phyloP scores from a whole-genome alignment of 2,797 vertebrate species.

The Sylvia borin region DNA sequence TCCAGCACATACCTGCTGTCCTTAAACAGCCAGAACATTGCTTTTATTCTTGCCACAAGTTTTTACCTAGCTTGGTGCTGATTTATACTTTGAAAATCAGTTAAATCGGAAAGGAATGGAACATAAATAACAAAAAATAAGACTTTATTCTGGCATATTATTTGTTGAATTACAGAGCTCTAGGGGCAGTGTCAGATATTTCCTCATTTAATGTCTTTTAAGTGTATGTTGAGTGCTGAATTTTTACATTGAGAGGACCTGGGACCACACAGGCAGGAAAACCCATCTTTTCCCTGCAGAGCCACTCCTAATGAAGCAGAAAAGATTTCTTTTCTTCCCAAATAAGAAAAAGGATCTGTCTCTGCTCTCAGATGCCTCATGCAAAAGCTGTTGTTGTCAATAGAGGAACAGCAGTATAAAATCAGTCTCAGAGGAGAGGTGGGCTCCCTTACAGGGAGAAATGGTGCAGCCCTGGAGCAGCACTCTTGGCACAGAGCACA shows the following conservation, averaged over 20 bases:
- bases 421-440: not conserved
- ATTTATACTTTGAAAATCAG: not conserved
- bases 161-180: not conserved
- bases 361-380: not conserved
- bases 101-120: not conserved
- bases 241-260: not conserved
- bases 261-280: not conserved
- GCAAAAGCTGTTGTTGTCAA: not conserved
- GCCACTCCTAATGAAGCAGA: not conserved
- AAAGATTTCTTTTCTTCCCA: not conserved
- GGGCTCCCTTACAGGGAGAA: not conserved
- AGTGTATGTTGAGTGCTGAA: not conserved
- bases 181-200: not conserved
- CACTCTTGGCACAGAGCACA: not conserved
- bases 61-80: not conserved
- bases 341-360: not conserved
- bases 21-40: not conserved
- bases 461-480: not conserved
- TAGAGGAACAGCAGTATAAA: not conserved
- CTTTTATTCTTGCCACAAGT: not conserved
- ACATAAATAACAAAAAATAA: not conserved
- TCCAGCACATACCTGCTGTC: fast-evolving
- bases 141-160: not conserved
- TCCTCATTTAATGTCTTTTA: not conserved
- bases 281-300: not conserved